Evolutionary conservation across 2,888 invertebrate genomes (phyloP), one percentile per base, ranked within the genome.

Genomic region (Folsomia candida): DNA sequence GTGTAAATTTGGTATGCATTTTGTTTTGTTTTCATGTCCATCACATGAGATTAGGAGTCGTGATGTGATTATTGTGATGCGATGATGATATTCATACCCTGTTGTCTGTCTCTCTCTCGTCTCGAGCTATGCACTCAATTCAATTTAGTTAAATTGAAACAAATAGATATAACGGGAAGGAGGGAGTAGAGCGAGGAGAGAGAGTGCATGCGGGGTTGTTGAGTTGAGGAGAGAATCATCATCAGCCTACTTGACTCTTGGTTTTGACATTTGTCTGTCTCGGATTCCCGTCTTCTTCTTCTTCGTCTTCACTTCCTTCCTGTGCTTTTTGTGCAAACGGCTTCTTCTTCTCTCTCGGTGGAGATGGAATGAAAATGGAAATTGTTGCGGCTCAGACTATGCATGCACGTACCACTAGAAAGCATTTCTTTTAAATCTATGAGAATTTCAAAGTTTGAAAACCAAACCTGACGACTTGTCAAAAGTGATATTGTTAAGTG

Each of bases 61-160:
- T 47, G 54, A 54, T 54, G 54, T 4, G 54, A 54, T 47, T n/a
- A 18, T 47, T 54, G 54, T 20, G 54, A 54, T 54, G 54, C 20
- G 54, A 54, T 54, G 37, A 37, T 37, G 37, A 54, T 54, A 54
- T 20, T 54, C 22, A 20, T 54, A 54, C 54, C n/a, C n/a, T 54
- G 54, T 54, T 54, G 11, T 22, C 18, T 54, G 20, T 4, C 18
- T 54, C 22, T n/a, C 54, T 20, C 6, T 54, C n/a, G 54, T 54
- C 22, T 54, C 20, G 18, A 18, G 6, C 22, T 22, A n/a, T n/a
- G 20, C 54, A 54, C 54, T 54, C 54, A 54, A 54, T 54, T 54
- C 54, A 54, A 54, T 54, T 54, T 54, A 22, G 20, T 54, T 54
- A 54, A 54, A 54, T 54, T 54, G 54, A 54, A 54, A 54, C 54